Conservation (phyloP, 2,113 vertebrate species). For the Lophochroa leadbeateri region DNA sequence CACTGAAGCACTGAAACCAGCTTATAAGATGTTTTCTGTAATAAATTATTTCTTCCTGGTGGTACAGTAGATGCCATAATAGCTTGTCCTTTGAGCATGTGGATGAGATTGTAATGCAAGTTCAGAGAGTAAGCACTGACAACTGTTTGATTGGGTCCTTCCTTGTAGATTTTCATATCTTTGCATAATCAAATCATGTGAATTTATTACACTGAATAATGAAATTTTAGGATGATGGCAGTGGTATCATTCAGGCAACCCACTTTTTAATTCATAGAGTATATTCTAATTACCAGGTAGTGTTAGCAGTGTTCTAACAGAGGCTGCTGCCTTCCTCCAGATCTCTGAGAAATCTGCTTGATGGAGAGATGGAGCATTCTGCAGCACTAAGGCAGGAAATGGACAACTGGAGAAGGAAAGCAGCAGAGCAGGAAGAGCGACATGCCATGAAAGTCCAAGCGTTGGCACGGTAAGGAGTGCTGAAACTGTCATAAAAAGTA, state of each 20-base stretch:
- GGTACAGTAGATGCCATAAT: not conserved
- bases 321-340: constrained; percentile 68
- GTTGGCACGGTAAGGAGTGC: constrained; percentile 81
- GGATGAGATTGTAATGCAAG: not conserved
- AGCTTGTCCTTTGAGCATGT: not conserved
- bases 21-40: not conserved
- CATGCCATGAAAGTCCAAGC: constrained; percentile 88
- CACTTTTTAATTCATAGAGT: not conserved
- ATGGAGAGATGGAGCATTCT: constrained; percentile 97
- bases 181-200: not conserved
- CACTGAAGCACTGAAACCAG: not conserved
- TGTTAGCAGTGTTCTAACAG: not conserved
- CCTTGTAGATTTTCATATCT: not conserved
- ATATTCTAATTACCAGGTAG: not conserved
- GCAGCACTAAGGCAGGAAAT: constrained; percentile 89
- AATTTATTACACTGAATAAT: not conserved
- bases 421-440: constrained; percentile 89
- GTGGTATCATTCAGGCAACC: not conserved
- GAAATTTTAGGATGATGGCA: not conserved
- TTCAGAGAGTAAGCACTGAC: not conserved
- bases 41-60: not conserved
- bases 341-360: constrained; percentile 90
- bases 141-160: not conserved
- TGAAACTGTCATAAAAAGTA: not conserved
- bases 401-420: constrained; percentile 84